phyloP scores from a whole-genome alignment of 2,888 invertebrate genomes.

The Brenthis hecate region DNA sequence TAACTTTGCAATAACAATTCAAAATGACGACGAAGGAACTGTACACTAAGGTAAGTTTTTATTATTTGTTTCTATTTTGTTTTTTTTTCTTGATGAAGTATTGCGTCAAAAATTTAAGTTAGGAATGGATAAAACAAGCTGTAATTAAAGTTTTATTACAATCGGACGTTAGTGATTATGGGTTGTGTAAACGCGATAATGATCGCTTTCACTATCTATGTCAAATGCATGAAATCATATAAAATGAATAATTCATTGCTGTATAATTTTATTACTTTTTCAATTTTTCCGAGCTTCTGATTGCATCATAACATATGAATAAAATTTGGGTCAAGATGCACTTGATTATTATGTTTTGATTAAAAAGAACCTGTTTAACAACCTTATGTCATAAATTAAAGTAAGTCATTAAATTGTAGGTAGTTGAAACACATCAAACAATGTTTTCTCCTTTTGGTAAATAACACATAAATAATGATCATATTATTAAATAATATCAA shows the following conservation, averaged over 20 bases:
- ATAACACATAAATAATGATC: too few species aligned
- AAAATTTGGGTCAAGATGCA: conserved; percentile 26
- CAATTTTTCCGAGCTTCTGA: conserved; percentile 13
- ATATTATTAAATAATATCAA: background rate
- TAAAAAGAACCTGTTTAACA: background rate
- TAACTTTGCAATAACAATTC: conserved; percentile 36
- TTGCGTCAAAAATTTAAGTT: conserved; percentile 42
- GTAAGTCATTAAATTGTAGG: too few species aligned
- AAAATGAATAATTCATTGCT: conserved; percentile 44
- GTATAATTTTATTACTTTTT: conserved; percentile 28
- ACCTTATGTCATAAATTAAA: too few species aligned
- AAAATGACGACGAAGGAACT: conserved; percentile 81
- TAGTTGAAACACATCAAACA: too few species aligned
- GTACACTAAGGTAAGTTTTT: conserved; percentile 72
- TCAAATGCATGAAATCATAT: conserved; percentile 50
- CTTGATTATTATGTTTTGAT: background rate
- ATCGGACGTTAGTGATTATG: conserved; percentile 18
- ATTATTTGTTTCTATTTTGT: conserved; percentile 44
- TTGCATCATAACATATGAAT: conserved; percentile 23
- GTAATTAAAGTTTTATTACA: conserved; percentile 38
- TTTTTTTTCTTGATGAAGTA: conserved; percentile 36
- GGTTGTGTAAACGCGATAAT: conserved; percentile 32
- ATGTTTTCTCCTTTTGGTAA: too few species aligned
- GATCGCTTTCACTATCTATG: conserved; percentile 51
- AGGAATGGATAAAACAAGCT: conserved; percentile 34